Base-by-base conservation (phyloP, 2,888 invertebrate species). In the Arrhopalites spinosus region DNA sequence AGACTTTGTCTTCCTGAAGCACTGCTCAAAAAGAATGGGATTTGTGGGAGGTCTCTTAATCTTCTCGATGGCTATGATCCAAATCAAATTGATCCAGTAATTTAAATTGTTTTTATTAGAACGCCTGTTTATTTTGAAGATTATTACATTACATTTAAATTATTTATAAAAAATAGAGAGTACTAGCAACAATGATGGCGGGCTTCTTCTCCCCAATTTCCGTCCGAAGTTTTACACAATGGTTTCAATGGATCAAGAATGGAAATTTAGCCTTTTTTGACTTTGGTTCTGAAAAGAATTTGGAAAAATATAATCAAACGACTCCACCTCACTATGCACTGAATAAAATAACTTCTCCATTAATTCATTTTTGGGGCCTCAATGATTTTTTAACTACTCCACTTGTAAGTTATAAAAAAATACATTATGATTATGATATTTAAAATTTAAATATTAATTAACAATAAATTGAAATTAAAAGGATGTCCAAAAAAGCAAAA, bases 41-140 rank as follows among this genome's bases (percentile, higher is more conserved):
- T 74, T n/a, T 77, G 77, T 27, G 23, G 50, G 0, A 23, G 61
- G 2, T 61, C 61, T 23, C 20, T 74, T 30, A 74, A 36, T 27
- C n/a, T 74, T 3, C 30, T 69, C n/a, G 77, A 68, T 61, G 77
- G 77, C 1, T 70, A 69, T 29, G 59, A 71, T 56, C 74, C 74
- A 20, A 17, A 59, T 20, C 61, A 74, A 56, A 53, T 74, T 25
- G 72, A 74, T 45, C 70, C 77, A 1, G 76, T 76, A 69, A 68
- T 30, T 25, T 3, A 20, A 27, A n/a, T n/a, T n/a, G n/a, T n/a
- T n/a, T n/a, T n/a, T n/a, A n/a, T n/a, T n/a, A n/a, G 13, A 25
- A 61, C 20, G 15, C 45, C 7, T 45, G 45, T 11, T 45, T 15
- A 45, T 45, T 15, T n/a, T n/a, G n/a, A n/a, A n/a, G n/a, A n/a